Percentiles rank a stretch among this genome's conserved stretches.
Evolutionary conservation across 2,113 vertebrate species (phyloP).

Genomic region (Steatornis caripensis): DNA sequence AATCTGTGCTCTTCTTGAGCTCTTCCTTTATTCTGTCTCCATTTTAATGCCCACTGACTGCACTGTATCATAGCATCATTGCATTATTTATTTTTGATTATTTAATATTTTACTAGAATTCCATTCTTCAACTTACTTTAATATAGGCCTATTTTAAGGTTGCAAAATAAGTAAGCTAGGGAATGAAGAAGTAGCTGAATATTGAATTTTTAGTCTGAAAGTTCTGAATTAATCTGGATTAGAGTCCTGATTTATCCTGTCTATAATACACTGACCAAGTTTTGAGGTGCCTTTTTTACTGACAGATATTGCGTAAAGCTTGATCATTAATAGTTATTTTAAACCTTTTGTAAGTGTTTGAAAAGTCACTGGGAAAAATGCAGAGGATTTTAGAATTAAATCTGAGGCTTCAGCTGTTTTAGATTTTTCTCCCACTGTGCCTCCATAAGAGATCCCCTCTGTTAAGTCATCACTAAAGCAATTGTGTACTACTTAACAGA

Average conservation of each 20-base stretch:
- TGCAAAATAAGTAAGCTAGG: background rate
- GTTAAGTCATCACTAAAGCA: constrained; percentile 36
- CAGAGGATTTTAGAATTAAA: background rate
- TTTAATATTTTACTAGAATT: constrained; percentile 16
- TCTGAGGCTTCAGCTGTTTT: background rate
- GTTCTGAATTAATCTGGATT: background rate
- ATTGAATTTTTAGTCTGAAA: background rate
- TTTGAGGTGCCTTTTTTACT: background rate
- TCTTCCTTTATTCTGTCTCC: background rate
- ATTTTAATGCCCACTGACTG: background rate
- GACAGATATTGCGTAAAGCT: background rate
- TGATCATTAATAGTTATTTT: background rate
- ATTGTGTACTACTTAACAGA: constrained; percentile 33
- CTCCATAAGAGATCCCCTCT: constrained; percentile 35
- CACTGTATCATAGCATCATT: background rate
- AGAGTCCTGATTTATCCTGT: background rate
- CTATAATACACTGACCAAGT: background rate
- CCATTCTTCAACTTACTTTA: background rate
- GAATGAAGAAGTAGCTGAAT: background rate
- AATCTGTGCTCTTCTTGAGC: background rate
- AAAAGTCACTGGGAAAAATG: background rate
- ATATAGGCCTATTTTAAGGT: background rate
- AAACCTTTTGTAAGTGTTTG: background rate
- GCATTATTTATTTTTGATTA: constrained; percentile 32
- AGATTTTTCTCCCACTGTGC: background rate